These are phyloP conservation scores for Scolanthus callimorphus DNA, from an alignment of 92 coral and sea anemone genomes.

Conservation along the genomic window DNA sequence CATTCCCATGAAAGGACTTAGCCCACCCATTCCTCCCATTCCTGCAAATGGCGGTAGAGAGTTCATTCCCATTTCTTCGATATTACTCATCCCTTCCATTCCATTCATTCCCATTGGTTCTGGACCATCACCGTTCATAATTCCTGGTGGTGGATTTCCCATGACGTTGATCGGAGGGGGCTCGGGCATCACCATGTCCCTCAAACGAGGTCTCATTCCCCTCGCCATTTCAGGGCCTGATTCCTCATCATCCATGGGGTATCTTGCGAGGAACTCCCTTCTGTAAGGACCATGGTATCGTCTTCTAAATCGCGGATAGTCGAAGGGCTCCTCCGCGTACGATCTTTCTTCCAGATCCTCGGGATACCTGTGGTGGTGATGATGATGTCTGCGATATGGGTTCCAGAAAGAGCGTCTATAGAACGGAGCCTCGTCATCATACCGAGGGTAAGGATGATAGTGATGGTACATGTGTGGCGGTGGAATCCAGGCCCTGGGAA, in stretches of 20 bases:
- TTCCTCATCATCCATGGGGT: conserved; percentile 19
- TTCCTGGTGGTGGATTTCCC: conserved; percentile 81
- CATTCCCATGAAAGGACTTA: conserved; percentile 24
- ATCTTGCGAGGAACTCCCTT: not conserved
- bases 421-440: conserved; percentile 27
- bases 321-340: conserved; percentile 40
- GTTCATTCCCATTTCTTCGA: conserved; percentile 34
- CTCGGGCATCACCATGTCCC: conserved; percentile 60
- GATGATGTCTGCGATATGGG: conserved; percentile 46
- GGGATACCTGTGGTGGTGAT: conserved; percentile 38
- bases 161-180: conserved; percentile 78
- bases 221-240: conserved; percentile 42
- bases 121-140: conserved; percentile 48
- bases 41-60: conserved; percentile 33
- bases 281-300: conserved; percentile 25
- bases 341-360: conserved; percentile 56
- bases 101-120: conserved; percentile 48
- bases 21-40: conserved; percentile 39
- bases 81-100: conserved; percentile 12
- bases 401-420: conserved; percentile 24
- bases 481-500: conserved; percentile 36
- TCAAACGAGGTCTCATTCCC: not conserved
- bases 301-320: conserved; percentile 26
- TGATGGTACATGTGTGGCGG: conserved; percentile 17
- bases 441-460: conserved; percentile 14